Percentiles rank a stretch among this genome's conserved stretches.
These are phyloP conservation scores for Oryzias dopingdopingensis DNA, from an alignment of 2,797 vertebrate species.

Conservation along the genomic window DNA sequence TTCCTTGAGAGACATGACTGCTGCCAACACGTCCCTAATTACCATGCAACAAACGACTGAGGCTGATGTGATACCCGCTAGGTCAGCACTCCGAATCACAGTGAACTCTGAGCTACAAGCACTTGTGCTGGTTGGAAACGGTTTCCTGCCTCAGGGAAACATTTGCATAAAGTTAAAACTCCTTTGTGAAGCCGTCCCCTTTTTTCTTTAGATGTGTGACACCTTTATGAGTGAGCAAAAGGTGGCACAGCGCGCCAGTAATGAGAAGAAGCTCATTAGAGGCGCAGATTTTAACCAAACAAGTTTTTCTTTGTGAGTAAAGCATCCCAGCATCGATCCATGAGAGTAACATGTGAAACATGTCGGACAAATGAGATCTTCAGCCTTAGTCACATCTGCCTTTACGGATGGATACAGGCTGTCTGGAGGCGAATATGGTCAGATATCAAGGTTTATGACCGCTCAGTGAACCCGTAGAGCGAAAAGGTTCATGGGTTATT, in stretches of 20 bases:
- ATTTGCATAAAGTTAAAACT: constrained; percentile 19
- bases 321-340: no score
- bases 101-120: constrained; percentile 8
- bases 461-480: no score
- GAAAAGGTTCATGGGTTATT: no score
- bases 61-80: constrained; percentile 26
- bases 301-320: no score
- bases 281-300: no score
- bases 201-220: constrained; percentile 17
- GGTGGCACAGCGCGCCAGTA: background rate
- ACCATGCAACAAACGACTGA: constrained; percentile 41
- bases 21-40: constrained; percentile 56
- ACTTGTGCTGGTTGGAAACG: background rate
- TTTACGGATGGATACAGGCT: no score
- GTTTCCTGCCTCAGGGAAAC: constrained; percentile 5
- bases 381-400: no score
- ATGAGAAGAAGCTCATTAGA: background rate
- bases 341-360: no score
- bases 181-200: background rate
- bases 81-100: constrained; percentile 21
- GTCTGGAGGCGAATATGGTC: no score
- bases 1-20: constrained; percentile 54
- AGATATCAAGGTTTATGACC: no score
- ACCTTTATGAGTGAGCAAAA: constrained; percentile 18
- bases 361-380: no score